Conservation (phyloP, 2,113 vertebrate species). For the Tupaia tana region DNA sequence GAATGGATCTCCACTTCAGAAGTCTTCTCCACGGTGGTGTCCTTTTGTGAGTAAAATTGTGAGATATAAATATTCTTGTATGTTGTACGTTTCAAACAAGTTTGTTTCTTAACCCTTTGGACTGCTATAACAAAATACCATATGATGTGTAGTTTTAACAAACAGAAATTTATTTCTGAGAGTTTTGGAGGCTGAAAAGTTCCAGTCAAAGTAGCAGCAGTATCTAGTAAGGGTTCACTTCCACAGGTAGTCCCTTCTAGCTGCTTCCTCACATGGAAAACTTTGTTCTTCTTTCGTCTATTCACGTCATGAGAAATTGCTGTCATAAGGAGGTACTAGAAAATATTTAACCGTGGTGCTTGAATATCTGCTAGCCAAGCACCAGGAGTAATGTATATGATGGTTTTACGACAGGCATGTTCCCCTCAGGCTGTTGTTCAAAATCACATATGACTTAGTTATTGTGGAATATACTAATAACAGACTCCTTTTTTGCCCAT, state of each 20-base stretch:
- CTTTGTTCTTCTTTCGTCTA: not conserved
- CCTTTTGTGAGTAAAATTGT: not conserved
- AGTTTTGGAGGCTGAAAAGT: not conserved
- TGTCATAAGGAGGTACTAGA: not conserved
- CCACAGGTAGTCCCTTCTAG: not conserved
- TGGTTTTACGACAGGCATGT: constrained; percentile 52
- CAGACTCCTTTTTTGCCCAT: constrained; percentile 91
- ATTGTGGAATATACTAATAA: constrained; percentile 85
- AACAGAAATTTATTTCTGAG: not conserved
- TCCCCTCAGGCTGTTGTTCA: constrained; percentile 77
- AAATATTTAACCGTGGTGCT: not conserved
- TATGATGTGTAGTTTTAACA: not conserved
- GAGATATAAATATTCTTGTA: not conserved
- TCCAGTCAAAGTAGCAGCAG: not conserved
- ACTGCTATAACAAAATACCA: not conserved
- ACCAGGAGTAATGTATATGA: not conserved
- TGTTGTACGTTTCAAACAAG: not conserved
- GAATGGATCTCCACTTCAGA: not conserved
- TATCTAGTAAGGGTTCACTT: not conserved
- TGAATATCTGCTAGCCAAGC: constrained; percentile 53
- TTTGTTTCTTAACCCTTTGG: not conserved
- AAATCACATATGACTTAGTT: constrained; percentile 79
- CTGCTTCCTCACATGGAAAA: not conserved
- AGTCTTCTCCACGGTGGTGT: not conserved
- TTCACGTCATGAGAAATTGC: constrained; percentile 7